phyloP scores from a whole-genome alignment of 2,113 vertebrate species.

The Nannospalax galili region DNA sequence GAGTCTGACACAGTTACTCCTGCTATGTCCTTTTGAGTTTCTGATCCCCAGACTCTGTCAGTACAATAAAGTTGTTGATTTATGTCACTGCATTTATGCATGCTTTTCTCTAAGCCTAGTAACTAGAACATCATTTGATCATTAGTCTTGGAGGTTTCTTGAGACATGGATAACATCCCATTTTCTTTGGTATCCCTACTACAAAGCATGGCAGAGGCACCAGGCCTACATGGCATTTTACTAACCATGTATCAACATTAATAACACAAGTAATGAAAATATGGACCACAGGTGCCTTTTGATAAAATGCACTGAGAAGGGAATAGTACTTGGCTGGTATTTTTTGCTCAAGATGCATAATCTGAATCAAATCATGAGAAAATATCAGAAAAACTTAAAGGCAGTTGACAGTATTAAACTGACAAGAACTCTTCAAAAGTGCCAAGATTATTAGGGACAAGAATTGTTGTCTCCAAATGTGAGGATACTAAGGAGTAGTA shows the following conservation, averaged over 20 bases:
- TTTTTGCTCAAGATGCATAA: background rate
- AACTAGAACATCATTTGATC: background rate
- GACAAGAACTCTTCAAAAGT: background rate
- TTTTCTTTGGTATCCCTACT: background rate
- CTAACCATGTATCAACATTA: background rate
- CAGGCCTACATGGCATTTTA: background rate
- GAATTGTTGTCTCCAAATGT: background rate
- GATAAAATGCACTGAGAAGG: background rate
- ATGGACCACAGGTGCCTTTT: background rate
- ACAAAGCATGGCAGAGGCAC: background rate
- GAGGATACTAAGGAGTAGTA: background rate
- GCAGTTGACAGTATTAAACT: background rate
- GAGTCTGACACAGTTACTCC: background rate
- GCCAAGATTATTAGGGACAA: background rate
- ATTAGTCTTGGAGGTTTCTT: background rate
- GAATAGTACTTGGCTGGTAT: background rate
- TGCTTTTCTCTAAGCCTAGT: background rate
- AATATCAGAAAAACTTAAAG: background rate
- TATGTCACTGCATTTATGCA: background rate
- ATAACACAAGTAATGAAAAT: background rate
- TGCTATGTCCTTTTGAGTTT: background rate
- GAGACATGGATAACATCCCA: background rate
- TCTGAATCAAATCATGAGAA: background rate
- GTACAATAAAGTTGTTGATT: background rate
- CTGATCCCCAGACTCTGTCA: background rate